phyloP scores from a whole-genome alignment of 2,113 vertebrate genomes.

The Tauraco erythrolophus region DNA sequence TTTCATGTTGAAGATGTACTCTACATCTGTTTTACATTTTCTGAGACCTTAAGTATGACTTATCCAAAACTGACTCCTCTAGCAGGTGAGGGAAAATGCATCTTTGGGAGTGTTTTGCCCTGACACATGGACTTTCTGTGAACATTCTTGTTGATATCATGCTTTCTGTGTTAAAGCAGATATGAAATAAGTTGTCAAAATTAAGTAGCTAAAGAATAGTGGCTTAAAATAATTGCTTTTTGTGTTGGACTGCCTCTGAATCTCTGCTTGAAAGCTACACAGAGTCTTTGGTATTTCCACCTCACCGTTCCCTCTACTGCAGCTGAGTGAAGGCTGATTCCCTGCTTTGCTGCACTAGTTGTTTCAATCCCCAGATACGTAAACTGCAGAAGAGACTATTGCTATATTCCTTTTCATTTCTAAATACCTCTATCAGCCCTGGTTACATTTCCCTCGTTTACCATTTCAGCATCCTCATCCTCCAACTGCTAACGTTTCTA shows the following conservation, averaged over 20 bases:
- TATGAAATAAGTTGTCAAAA: slow-evolving; percentile 43
- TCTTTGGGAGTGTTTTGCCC: neutral
- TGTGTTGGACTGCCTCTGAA: neutral
- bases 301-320: neutral
- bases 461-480: neutral
- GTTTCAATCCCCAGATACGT: neutral
- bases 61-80: neutral
- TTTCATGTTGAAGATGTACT: neutral
- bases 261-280: neutral
- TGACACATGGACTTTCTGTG: neutral
- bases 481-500: neutral
- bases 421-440: neutral
- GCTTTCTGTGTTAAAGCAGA: slow-evolving; percentile 16
- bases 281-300: neutral
- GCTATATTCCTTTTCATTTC: neutral
- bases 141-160: neutral
- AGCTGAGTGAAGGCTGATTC: slow-evolving; percentile 4
- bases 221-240: slow-evolving; percentile 32
- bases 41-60: neutral
- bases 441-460: neutral
- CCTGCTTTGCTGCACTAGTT: neutral
- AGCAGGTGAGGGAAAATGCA: neutral
- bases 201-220: neutral
- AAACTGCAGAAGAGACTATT: neutral
- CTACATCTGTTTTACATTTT: neutral